phyloP scores from a whole-genome alignment of 2,888 invertebrate species.

The Xanthostigma xanthostigma region DNA sequence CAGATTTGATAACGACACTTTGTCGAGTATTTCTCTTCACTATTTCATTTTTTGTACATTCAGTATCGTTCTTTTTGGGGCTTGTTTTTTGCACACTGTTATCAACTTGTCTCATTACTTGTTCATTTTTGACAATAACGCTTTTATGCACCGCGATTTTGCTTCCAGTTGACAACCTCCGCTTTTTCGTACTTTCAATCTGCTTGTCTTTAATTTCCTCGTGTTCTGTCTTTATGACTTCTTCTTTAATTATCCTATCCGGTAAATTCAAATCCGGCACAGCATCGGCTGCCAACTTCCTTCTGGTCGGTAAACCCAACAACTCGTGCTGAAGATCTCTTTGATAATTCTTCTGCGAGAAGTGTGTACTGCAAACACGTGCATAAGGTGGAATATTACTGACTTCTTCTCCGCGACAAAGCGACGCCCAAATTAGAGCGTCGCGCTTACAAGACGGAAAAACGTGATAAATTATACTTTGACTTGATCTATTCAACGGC shows the following conservation, averaged over 20 bases:
- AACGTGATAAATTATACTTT: conserved; percentile 34
- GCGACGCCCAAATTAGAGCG: conserved; percentile 30
- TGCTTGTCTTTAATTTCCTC: conserved; percentile 3
- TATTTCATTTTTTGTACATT: neutral
- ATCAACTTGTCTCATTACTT: conserved; percentile 3
- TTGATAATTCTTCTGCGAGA: conserved; percentile 34
- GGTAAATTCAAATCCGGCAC: conserved; percentile 26
- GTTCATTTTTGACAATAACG: conserved; percentile 6
- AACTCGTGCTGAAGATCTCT: conserved; percentile 38
- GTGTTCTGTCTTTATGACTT: neutral
- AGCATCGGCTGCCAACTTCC: conserved; percentile 31
- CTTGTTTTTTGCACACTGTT: neutral
- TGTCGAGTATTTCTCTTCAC: neutral
- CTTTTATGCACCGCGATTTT: conserved; percentile 8
- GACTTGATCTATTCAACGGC: conserved; percentile 15
- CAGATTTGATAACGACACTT: too few relatives aligned
- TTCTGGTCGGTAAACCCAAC: conserved; percentile 34
- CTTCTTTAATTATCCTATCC: conserved; percentile 9
- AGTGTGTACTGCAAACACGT: conserved; percentile 36
- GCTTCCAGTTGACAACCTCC: neutral
- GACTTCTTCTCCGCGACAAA: conserved; percentile 27
- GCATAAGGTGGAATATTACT: conserved; percentile 27
- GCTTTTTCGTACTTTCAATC: neutral
- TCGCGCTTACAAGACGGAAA: conserved; percentile 33
- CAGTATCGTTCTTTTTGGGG: neutral